A percentile compares a stretch with the other conserved stretches of the same genome.
These are phyloP conservation scores for Acromyrmex echinatior DNA, from an alignment of 1,140 invertebrate species.

Conservation along the genomic window DNA sequence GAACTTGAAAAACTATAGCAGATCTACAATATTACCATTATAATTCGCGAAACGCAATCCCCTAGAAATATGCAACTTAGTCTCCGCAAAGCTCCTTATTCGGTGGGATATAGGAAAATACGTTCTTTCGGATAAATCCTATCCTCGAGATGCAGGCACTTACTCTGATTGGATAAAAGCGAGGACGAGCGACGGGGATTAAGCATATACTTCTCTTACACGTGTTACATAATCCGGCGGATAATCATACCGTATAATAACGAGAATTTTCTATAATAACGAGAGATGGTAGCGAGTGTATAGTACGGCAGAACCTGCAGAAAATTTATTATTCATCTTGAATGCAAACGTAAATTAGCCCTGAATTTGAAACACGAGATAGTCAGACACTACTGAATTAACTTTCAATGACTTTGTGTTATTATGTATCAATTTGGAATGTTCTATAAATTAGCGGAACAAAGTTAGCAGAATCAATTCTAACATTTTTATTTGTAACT, in stretches of 20 bases:
- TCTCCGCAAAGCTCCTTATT: slow-evolving; percentile 27
- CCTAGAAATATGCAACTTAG: slow-evolving; percentile 29
- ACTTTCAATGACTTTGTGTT: neutral
- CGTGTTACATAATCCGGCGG: slow-evolving; percentile 47
- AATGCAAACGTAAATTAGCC: slow-evolving; percentile 5
- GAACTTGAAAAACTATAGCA: neutral
- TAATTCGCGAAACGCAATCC: slow-evolving; percentile 19
- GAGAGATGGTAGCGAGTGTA: neutral
- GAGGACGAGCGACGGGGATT: slow-evolving; percentile 45
- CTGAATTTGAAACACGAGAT: neutral
- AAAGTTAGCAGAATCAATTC: too few species aligned
- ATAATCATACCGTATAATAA: slow-evolving; percentile 19
- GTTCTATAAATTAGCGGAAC: too few species aligned
- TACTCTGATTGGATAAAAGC: slow-evolving; percentile 54
- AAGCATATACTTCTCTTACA: slow-evolving; percentile 41
- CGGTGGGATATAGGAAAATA: slow-evolving; percentile 24
- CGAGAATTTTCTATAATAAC: slow-evolving; percentile 51
- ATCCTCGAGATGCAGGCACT: slow-evolving; percentile 38
- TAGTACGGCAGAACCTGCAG: neutral
- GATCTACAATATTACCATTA: neutral
- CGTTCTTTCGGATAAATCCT: slow-evolving; percentile 35
- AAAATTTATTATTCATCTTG: slow-evolving; percentile 21
- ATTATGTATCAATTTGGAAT: neutral
- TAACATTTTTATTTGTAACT: too few species aligned
- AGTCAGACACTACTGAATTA: neutral